Base-by-base conservation (phyloP, 2,797 vertebrate species). In the Hyperoplus lanceolatus region DNA sequence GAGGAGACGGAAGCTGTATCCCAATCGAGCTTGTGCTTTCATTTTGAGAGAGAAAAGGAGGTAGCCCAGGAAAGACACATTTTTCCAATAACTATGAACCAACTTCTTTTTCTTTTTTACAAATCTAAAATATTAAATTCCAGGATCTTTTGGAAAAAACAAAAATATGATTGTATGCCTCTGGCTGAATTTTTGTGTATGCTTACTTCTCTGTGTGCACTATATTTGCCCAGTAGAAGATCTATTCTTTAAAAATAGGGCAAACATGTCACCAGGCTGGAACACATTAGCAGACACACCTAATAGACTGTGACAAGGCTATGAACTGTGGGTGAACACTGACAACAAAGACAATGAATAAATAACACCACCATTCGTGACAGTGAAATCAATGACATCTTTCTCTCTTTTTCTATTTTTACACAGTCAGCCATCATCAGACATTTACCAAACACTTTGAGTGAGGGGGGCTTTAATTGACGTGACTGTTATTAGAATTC, bases 321-420 rank as follows among this genome's bases (percentile, higher is more conserved):
- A 42, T 10, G 89, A 89, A 90, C 88, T 55, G 74, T 38, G 53
- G 84, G 85, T 81, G 83, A 86, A 56, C 53, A 75, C 6, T 83
- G 85, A 81, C 90, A 89, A 92, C 85, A 89, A 89, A 92, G 75
- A 51, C 70, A 29, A 79, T 82, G 73, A 68, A 73, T 81, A 83
- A 80, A 84, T 71, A 89, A 70, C 29, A 60, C 50, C 6, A 14
- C 8, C 70, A 75, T 80, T 80, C 84, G 77, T 90, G 89, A 88
- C 87, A 91, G 85, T 74, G 73, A 86, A 86, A 93, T 90, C 81
- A 81, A 70, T 86, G 81, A 56, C 80, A 71, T 82, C 70, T 81
- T 73, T 59, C 51, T 6, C 1, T 58, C 54, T 16, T 70, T 71
- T 89, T 90, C 92, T 94, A 94, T 93, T 94, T 94, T 94, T 95